Evolutionary conservation across 2,888 invertebrate genomes (phyloP), one percentile per base, ranked within the genome.

Genomic region (Drosophila subsilvestris): DNA sequence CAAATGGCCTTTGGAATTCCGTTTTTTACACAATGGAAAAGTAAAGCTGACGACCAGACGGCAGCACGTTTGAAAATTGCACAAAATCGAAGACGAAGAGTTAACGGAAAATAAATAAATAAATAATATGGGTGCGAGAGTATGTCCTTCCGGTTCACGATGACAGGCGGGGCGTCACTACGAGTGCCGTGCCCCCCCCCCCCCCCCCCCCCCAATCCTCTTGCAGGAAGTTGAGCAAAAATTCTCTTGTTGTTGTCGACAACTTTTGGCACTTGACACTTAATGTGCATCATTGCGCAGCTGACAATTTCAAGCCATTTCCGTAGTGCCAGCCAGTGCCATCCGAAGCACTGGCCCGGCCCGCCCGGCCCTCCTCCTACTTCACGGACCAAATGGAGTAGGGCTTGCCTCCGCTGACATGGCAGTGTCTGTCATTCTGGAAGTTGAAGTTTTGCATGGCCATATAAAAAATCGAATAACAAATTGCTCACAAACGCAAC

Each of bases 281-380:
- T 87, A 85, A 85, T 85, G 84, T 87, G 84, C 84, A 87, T 85
- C 84, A 85, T 85, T 85, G 84, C 84, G 84, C 87, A 80, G 82
- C 87, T 85, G 87, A 85, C 85, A 85, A 85, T 82, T 87, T 80
- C 87, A 80, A 82, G 84, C 85, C 82, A 85, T 79, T 87, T 86
- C 87, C 84, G 85, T 80, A 76, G 76, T 81, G 82, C 76, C 85
- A 81, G 66, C 61, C 67, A 78, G 53, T 51, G 60, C 56, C 60
- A 42, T 54, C 37, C 51, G 27, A 45, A 14, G 37, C 37, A 45
- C 49, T 37, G 47, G 50, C 43, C 42, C n/a, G n/a, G n/a, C n/a
- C n/a, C n/a, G n/a, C n/a, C n/a, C n/a, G 9, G 20, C 42, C 20
- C 20, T 20, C 3, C 25, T 25, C 25, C 58, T 49, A 3, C 48